A percentile compares a stretch with the other conserved stretches of the same genome.
Conservation (phyloP, 2,113 vertebrate genomes). For the Xiphophorus hellerii region DNA sequence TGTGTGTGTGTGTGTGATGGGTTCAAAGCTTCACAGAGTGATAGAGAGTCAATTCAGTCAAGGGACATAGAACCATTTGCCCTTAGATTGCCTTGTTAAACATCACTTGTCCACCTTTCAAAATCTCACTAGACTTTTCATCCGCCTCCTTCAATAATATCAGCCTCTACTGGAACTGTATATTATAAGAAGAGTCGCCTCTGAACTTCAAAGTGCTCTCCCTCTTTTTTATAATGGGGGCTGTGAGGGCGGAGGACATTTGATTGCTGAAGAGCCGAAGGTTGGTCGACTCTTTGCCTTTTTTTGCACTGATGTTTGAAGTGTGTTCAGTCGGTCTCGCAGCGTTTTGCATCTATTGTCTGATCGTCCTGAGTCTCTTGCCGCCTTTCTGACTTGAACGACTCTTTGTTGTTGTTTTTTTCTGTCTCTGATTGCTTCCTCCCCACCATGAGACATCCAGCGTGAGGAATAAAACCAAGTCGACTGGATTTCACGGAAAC, state of each 20-base stretch:
- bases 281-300: slow-evolving; percentile 20
- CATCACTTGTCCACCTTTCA: slow-evolving; percentile 68
- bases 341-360: slow-evolving; percentile 57
- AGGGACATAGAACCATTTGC: slow-evolving; percentile 50
- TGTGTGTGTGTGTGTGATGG: slow-evolving; percentile 6
- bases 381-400: slow-evolving; percentile 22
- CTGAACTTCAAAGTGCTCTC: slow-evolving; percentile 50
- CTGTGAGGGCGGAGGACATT: background rate
- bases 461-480: slow-evolving; percentile 41
- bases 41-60: slow-evolving; percentile 55
- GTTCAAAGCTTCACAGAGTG: slow-evolving; percentile 52
- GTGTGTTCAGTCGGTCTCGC: slow-evolving; percentile 48
- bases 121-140: slow-evolving; percentile 56
- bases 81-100: slow-evolving; percentile 68
- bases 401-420: slow-evolving; percentile 9
- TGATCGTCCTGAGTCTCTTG: slow-evolving; percentile 37
- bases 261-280: slow-evolving; percentile 40
- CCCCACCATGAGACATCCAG: slow-evolving; percentile 20
- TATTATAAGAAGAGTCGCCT: slow-evolving; percentile 50
- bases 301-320: slow-evolving; percentile 32
- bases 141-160: slow-evolving; percentile 55
- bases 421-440: slow-evolving; percentile 32
- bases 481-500: slow-evolving; percentile 29
- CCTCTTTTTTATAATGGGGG: slow-evolving; percentile 4
- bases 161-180: slow-evolving; percentile 31